phyloP scores from a whole-genome alignment of 2,113 vertebrate genomes.

The Rhinoptilus africanus region DNA sequence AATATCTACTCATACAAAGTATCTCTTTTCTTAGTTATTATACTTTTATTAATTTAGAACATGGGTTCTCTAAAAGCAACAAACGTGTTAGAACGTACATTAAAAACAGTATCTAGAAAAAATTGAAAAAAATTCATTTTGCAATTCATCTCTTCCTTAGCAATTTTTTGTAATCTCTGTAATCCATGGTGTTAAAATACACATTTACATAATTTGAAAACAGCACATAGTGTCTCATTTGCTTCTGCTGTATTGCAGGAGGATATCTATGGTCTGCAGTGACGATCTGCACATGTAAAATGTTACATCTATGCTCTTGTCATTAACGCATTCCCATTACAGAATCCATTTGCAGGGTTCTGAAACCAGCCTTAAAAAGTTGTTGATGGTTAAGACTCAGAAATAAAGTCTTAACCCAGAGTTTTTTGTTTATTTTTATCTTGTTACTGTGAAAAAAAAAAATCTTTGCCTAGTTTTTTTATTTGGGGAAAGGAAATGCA shows the following conservation, averaged over 20 bases:
- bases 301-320: not conserved
- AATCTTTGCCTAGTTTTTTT: not conserved
- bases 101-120: not conserved
- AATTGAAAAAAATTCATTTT: not conserved
- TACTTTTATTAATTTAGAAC: not conserved
- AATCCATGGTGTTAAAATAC: not conserved
- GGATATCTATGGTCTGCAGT: not conserved
- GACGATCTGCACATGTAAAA: not conserved
- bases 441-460: not conserved
- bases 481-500: not conserved
- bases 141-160: not conserved
- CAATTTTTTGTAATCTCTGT: not conserved
- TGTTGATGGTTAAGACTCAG: not conserved
- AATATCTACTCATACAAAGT: not conserved
- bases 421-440: not conserved
- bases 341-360: not conserved
- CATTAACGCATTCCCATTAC: not conserved
- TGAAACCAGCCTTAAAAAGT: not conserved
- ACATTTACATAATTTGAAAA: not conserved
- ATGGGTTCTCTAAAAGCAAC: not conserved
- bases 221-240: not conserved
- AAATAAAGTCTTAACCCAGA: not conserved
- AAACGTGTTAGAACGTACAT: not conserved
- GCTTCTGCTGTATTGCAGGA: not conserved
- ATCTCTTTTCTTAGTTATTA: not conserved